Evolutionary conservation across 2,113 vertebrate species (phyloP), one percentile per base, ranked within the genome.

Genomic region (Setophaga coronata): DNA sequence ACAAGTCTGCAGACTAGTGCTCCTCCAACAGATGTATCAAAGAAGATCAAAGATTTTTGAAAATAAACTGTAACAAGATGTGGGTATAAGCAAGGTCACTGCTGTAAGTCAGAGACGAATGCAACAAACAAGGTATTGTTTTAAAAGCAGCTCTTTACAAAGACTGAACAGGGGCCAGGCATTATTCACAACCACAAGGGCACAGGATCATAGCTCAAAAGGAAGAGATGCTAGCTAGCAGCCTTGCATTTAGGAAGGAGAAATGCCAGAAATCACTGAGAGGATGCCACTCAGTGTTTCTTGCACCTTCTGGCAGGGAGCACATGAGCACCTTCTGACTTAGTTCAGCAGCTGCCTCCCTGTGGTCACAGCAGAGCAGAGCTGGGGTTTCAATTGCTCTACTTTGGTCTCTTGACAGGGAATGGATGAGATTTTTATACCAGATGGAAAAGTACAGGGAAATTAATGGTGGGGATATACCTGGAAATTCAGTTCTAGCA

Each of bases 221-320:
- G 83, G 34, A 91, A 79, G 48, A 0, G 1, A 64, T 33, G 72
- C 54, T 38, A 61, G 79, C 78, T 82, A 33, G 33, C 34, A 81
- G 38, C 17, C n/a, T 54, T 56, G 14, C 26, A 43, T 38, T 71
- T 42, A 77, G 57, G 24, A 71, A 85, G 28, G 7, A 60, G 48
- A 77, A 93, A 28, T 12, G 10, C 53, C 56, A 84, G 77, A 73
- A 82, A 60, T 45, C 53, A 43, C 34, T 18, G 36, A 50, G 33
- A 2, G 4, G 12, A 47, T 31, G 17, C 42, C 20, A 33, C 28
- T 33, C 20, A 12, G 34, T 5, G 13, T 25, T 62, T 83, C 29
- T 73, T 42, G 12, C 0, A 0, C 10, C 10, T 78, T 18, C 26
- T 36, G 13, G 10, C 6, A 66, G 17, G n/a, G 24, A 76, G 19